Conservation (phyloP, 2,113 vertebrate species). For the Myiagra hebetior region DNA sequence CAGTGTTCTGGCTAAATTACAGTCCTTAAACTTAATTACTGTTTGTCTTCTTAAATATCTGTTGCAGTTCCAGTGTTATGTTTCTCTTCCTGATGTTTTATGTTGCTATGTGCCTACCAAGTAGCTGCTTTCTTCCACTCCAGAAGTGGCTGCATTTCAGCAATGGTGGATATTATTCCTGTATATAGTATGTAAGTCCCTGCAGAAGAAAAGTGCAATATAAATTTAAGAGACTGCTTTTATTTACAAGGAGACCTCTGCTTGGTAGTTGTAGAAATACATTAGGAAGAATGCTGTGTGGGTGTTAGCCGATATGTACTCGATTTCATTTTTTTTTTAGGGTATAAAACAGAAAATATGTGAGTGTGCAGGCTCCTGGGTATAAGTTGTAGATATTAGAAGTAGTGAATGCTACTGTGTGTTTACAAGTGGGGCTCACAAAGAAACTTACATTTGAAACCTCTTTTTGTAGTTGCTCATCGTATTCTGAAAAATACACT, state of each 20-base stretch:
- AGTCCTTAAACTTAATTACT: conserved; percentile 47
- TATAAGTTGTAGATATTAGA: conserved; percentile 36
- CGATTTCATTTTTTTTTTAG: conserved; percentile 14
- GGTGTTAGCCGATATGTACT: conserved; percentile 34
- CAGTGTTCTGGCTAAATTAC: conserved; percentile 7
- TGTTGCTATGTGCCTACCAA: neutral
- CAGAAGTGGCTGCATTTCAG: conserved; percentile 40
- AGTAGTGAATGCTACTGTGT: conserved; percentile 1
- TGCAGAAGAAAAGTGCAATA: conserved; percentile 55
- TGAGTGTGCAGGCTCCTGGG: conserved; percentile 46
- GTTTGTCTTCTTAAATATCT: conserved; percentile 17
- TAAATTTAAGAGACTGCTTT: conserved; percentile 56
- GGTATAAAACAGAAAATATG: conserved; percentile 36
- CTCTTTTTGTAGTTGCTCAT: conserved; percentile 13
- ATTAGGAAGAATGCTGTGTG: conserved; percentile 48
- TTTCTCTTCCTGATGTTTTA: conserved; percentile 24
- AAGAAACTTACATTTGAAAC: conserved; percentile 10
- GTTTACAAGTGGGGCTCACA: conserved; percentile 1
- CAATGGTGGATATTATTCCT: conserved; percentile 31
- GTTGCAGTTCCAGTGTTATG: neutral
- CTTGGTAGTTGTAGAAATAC: conserved; percentile 54
- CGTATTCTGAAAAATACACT: conserved; percentile 10
- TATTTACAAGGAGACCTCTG: conserved; percentile 56
- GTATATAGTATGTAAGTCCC: conserved; percentile 19
- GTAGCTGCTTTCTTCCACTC: conserved; percentile 10